Evolutionary conservation across 1,140 invertebrate genomes (phyloP).

Genomic region (Eurosta solidaginis): DNA sequence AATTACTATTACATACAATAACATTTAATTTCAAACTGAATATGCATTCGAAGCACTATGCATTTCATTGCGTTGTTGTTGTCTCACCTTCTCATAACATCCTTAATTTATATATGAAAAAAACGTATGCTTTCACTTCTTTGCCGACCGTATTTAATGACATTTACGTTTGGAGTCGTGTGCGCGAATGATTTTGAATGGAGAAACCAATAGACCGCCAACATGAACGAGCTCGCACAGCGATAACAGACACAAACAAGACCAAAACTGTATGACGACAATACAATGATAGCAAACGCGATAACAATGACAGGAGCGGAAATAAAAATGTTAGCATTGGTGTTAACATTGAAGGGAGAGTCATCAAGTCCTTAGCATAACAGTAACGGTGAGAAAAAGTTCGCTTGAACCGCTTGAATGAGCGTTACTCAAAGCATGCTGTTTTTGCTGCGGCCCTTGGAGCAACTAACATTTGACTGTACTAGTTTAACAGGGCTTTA

Average conservation of each 20-base stretch:
- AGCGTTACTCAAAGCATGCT: too few species aligned
- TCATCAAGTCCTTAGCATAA: too few species aligned
- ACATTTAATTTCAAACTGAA: too few species aligned
- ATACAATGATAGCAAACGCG: neutral
- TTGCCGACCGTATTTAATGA: neutral
- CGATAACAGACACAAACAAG: neutral
- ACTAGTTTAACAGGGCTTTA: too few species aligned
- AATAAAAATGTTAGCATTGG: neutral
- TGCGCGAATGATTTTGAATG: constrained; percentile 14
- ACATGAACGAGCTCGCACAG: neutral
- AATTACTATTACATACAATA: too few species aligned
- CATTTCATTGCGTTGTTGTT: too few species aligned
- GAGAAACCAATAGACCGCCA: neutral
- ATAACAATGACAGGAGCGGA: neutral
- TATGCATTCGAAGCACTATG: too few species aligned
- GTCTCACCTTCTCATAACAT: too few species aligned
- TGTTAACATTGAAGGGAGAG: neutral
- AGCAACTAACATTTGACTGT: too few species aligned
- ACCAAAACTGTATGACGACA: neutral
- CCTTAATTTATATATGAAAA: neutral
- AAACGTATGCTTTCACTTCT: neutral
- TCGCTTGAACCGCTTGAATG: too few species aligned
- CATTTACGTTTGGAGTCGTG: neutral
- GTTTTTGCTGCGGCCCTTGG: too few species aligned
- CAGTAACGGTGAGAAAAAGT: too few species aligned